A percentile compares a stretch with the other conserved stretches of the same genome.
Evolutionary conservation across 2,888 invertebrate species (phyloP).

Genomic region (Trachelus tabidus): DNA sequence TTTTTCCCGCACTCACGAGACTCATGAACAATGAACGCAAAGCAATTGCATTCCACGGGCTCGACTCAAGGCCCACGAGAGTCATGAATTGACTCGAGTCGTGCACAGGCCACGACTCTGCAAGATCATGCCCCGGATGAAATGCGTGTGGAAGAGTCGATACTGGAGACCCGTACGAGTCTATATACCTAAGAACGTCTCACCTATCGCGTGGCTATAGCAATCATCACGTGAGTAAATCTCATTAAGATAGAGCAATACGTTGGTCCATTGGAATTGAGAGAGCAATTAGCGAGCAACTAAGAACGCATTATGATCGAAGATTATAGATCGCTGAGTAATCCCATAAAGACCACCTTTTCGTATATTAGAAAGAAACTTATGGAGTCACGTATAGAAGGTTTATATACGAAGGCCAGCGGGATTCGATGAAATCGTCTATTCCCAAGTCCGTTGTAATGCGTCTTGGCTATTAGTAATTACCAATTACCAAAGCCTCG

Average conservation of each 20-base stretch:
- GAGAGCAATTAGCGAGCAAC: background rate
- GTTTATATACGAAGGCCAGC: background rate
- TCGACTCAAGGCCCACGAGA: constrained; percentile 51
- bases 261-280: background rate
- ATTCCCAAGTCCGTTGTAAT: background rate
- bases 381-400: background rate
- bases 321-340: background rate
- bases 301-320: background rate
- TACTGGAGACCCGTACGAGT: constrained; percentile 7
- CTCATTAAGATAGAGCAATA: constrained; percentile 13
- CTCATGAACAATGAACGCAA: constrained; percentile 43
- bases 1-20: constrained; percentile 39
- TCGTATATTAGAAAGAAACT: background rate
- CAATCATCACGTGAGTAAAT: constrained; percentile 28
- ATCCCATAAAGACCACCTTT: background rate
- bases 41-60: constrained; percentile 53
- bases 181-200: constrained; percentile 16
- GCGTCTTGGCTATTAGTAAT: background rate
- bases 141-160: background rate
- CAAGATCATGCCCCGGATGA: background rate
- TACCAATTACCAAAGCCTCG: background rate
- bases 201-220: constrained; percentile 11
- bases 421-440: background rate
- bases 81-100: background rate
- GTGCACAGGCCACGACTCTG: constrained; percentile 19